These are phyloP conservation scores for Doris montereyensis DNA, from an alignment of 2,888 invertebrate genomes.

Conservation along the genomic window DNA sequence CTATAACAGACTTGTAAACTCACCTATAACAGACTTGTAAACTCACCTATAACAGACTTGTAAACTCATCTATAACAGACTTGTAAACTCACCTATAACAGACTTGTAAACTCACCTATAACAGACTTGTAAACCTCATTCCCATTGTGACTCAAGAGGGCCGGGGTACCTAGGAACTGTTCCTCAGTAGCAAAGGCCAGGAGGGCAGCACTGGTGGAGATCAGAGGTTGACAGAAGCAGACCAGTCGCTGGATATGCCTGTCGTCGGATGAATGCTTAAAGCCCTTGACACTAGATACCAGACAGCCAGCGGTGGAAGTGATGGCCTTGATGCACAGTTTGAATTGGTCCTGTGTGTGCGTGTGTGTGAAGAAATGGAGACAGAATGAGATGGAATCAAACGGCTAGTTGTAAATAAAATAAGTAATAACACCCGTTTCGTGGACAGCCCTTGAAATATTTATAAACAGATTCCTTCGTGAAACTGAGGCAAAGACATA, in stretches of 20 bases:
- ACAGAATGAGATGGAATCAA: too few species aligned
- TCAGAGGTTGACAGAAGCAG: conserved; percentile 68
- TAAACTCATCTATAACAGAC: neutral
- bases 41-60: too few species aligned
- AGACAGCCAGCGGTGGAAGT: conserved; percentile 67
- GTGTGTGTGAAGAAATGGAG: too few species aligned
- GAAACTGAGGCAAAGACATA: too few species aligned
- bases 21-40: too few species aligned
- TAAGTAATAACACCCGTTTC: too few species aligned
- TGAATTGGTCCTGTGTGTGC: conserved; percentile 64
- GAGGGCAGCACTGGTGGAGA: conserved; percentile 64
- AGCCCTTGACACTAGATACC: conserved; percentile 63
- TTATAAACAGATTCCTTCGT: too few species aligned
- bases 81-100: neutral
- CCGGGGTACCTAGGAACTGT: conserved; percentile 66
- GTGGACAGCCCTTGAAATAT: too few species aligned
- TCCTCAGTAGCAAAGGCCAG: conserved; percentile 68
- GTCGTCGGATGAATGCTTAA: neutral
- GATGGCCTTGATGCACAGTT: conserved; percentile 66
- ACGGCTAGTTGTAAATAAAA: too few species aligned
- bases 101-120: conserved; percentile 31
- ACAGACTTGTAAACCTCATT: conserved; percentile 58
- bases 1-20: too few species aligned
- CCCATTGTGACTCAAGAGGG: conserved; percentile 58
- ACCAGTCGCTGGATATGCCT: conserved; percentile 59